Base-by-base conservation (phyloP, 2,888 invertebrate genomes). In the Rhimphoctona megacephalus region DNA sequence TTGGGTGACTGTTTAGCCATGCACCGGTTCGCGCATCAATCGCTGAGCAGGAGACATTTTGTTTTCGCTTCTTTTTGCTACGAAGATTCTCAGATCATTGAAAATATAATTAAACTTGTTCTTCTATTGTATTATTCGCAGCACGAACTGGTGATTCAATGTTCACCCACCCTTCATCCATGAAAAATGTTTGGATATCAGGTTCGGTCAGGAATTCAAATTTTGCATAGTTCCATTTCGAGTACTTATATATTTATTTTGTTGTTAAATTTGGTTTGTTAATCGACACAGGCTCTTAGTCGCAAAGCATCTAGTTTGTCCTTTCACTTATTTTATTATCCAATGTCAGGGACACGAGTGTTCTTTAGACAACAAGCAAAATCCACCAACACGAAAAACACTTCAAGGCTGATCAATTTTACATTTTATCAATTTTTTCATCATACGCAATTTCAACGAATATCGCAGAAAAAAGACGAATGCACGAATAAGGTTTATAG, bases 171-270 rank as follows among this genome's bases (percentile, higher is more conserved):
- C 92, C 93, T 90, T 90, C 90, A 89, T 91, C 91, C 90, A 92
- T 93, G 92, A 93, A 91, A 93, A 91, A 91, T 92, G 89, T 91
- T 90, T 92, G 92, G 92, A 93, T 91, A 88, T 91, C 93, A 93
- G 93, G 93, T 93, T 93, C 92, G 93, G 91, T 88, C 89, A 87
- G 90, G 91, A 89, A 85, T 90, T 90, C 87, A 90, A 86, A 91
- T 90, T 76, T 69, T 70, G 74, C 52, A 79, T 74, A 80, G 80
- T 69, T 83, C 43, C 73, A 67, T 72, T 74, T 57, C 69, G 79
- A 77, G 57, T 81, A 82, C 39, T 77, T 54, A 52, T 33, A 43
- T 81, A 33, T 70, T 81, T 66, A 78, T 81, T 80, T 88, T 89
- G 87, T 90, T 90, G 90, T 90, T 87, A 90, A 89, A 88, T 90